Base-by-base conservation (phyloP, 1,140 invertebrate species). In the Uloborus diversus region DNA sequence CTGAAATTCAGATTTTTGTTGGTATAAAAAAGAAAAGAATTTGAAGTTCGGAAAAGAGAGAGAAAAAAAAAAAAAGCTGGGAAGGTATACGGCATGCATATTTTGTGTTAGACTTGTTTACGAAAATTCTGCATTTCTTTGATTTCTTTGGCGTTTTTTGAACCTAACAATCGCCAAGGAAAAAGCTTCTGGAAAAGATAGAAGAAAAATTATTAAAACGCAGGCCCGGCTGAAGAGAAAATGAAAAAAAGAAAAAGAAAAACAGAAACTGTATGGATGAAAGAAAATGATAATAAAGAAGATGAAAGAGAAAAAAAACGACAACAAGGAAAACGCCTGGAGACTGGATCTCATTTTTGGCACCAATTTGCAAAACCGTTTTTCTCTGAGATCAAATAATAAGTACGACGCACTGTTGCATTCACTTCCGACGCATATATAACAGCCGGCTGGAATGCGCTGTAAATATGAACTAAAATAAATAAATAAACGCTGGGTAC, bases 281-380 rank as follows among this genome's bases (percentile, higher is more conserved):
- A 13, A 17, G 37, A 13, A 17, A 17, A 42, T 42, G 37, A 17
- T 9, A 9, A 42, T 9, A 17, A 17, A 0, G 37, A 42, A 42
- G 37, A 9, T 13, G 37, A 42, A 17, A 42, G 37, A 13, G 9
- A 9, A 20, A 20, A 42, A 9, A 53, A 53, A 53, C n/a, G 25
- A 20, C n/a, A 53, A 53, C 25, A 59, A 59, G 14, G 28, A 59
- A 59, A 59, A 59, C 4, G 17, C 25, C 14, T 59, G 9, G 23
- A 59, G 56, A 59, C 25, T 28, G 14, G 56, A 59, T 59, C 56
- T 59, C 56, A 59, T 59, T 59, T n/a, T 59, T 59, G 56, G 56
- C 56, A 30, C 56, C 56, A 59, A 59, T 59, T 59, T 59, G 56
- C 56, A 59, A 59, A 59, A 59, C 56, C 56, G 56, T 59, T 59